Evolutionary conservation across 2,888 invertebrate species (phyloP).

Genomic region (Vanessa cardui): DNA sequence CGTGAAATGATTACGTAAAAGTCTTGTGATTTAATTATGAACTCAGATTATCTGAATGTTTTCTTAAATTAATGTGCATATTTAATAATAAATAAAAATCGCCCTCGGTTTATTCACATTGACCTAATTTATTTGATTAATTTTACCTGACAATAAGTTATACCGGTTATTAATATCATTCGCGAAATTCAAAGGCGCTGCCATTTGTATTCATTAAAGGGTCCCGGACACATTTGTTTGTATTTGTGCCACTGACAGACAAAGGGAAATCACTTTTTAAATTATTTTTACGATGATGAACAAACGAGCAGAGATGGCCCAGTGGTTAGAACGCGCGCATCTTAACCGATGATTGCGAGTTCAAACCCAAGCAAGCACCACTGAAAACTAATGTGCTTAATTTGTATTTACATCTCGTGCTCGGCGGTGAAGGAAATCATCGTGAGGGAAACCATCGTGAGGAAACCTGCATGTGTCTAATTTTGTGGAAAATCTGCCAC

Average conservation of each 20-base stretch:
- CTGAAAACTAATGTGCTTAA: no score
- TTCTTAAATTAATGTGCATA: no score
- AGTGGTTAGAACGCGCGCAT: background rate
- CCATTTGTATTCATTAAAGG: slow-evolving; percentile 52
- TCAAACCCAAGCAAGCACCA: no score
- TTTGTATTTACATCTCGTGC: no score
- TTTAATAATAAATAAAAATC: background rate
- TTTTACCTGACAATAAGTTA: slow-evolving; percentile 51
- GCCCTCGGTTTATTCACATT: slow-evolving; percentile 12
- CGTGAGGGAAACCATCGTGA: no score
- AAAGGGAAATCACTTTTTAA: slow-evolving; percentile 23
- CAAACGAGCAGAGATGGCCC: background rate
- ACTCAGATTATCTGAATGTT: no score
- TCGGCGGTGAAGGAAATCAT: no score
- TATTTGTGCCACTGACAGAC: slow-evolving; percentile 40
- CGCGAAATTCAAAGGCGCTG: slow-evolving; percentile 39
- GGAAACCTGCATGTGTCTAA: no score
- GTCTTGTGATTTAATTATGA: no score
- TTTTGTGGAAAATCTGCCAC: no score
- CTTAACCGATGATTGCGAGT: no score
- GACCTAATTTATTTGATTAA: slow-evolving; percentile 42
- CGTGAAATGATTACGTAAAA: no score
- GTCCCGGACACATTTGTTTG: slow-evolving; percentile 52
- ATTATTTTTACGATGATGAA: slow-evolving; percentile 6
- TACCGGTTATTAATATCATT: slow-evolving; percentile 50